These are phyloP conservation scores for Willowsia nigromaculata DNA, from an alignment of 2,888 invertebrate genomes.

Conservation along the genomic window DNA sequence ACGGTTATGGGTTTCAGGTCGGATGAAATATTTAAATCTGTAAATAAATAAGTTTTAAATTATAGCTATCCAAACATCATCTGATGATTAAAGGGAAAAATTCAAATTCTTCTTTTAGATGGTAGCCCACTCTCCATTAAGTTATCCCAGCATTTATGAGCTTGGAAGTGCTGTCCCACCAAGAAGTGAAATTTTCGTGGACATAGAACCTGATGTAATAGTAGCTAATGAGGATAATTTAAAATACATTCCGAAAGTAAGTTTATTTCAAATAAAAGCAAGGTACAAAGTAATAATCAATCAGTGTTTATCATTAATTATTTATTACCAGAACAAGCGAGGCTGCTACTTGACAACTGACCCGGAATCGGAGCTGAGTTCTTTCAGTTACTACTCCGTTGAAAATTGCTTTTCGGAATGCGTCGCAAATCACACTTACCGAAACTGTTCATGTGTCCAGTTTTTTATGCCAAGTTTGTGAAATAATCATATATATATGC, in stretches of 20 bases:
- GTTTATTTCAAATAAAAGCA: too few species aligned
- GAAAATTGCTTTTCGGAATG: slow-evolving; percentile 53
- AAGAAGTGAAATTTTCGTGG: slow-evolving; percentile 51
- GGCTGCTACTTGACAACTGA: slow-evolving; percentile 20
- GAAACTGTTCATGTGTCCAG: background rate
- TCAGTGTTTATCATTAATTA: background rate
- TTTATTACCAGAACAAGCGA: slow-evolving; percentile 15
- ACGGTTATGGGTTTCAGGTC: slow-evolving; percentile 49
- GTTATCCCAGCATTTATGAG: slow-evolving; percentile 35
- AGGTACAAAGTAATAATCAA: too few species aligned
- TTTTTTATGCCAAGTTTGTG: too few species aligned
- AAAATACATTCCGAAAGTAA: background rate
- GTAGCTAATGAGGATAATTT: background rate
- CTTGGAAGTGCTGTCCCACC: slow-evolving; percentile 33
- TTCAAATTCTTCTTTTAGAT: slow-evolving; percentile 24
- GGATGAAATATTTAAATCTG: too few species aligned
- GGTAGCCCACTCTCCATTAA: slow-evolving; percentile 48
- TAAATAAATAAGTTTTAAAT: background rate
- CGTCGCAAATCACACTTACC: background rate
- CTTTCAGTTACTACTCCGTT: slow-evolving; percentile 29
- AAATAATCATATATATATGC: too few species aligned
- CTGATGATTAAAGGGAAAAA: background rate
- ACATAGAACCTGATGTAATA: slow-evolving; percentile 22
- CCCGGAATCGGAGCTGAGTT: background rate
- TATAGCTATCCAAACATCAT: background rate